Evolutionary conservation across 2,888 invertebrate genomes (phyloP).

Genomic region (Psylliodes chrysocephalus): DNA sequence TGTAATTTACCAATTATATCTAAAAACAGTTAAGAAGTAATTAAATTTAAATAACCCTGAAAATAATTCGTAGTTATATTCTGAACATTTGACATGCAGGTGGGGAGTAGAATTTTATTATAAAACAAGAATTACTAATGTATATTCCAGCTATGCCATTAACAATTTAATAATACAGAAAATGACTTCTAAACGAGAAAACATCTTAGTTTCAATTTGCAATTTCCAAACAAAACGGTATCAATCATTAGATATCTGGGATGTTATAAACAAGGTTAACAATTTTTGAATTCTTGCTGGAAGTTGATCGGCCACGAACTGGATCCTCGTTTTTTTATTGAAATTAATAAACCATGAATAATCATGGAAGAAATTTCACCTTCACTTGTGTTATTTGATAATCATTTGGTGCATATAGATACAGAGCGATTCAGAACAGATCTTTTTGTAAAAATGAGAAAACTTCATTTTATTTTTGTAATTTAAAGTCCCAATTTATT

Average conservation of each 20-base stretch:
- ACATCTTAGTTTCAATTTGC: slow-evolving; percentile 2
- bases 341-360: slow-evolving; percentile 39
- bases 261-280: slow-evolving; percentile 39
- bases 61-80: no score
- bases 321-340: slow-evolving; percentile 30
- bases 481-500: no score
- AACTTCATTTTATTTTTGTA: no score
- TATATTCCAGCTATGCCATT: not conserved
- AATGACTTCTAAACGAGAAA: not conserved
- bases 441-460: no score
- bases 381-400: slow-evolving; percentile 39
- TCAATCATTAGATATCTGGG: slow-evolving; percentile 29
- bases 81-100: no score
- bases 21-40: no score
- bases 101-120: no score
- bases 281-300: slow-evolving; percentile 24
- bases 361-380: slow-evolving; percentile 41
- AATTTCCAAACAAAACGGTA: slow-evolving; percentile 32
- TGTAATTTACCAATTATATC: no score
- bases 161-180: slow-evolving; percentile 1
- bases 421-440: not conserved
- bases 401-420: slow-evolving; percentile 20
- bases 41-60: no score
- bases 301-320: slow-evolving; percentile 5
- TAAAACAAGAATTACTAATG: slow-evolving; percentile 1